A percentile compares a stretch with the other conserved stretches of the same genome.
Evolutionary conservation across 2,888 invertebrate species (phyloP).

Genomic region (Notocelia uddmanniana): DNA sequence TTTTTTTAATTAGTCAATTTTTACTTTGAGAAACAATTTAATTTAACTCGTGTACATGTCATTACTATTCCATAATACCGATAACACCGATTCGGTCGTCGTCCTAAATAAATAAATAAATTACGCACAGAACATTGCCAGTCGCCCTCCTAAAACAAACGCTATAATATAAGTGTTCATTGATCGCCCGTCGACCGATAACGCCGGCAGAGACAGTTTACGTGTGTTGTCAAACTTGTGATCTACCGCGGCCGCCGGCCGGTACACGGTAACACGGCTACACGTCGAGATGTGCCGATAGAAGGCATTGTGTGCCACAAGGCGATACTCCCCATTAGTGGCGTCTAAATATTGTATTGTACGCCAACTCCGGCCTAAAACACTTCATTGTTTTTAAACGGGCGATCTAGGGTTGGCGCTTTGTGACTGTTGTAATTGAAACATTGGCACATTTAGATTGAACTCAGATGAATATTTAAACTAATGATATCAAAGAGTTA

Average conservation of each 20-base stretch:
- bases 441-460: not conserved
- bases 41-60: too few relatives aligned
- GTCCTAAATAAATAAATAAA: not conserved
- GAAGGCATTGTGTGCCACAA: constrained; percentile 67
- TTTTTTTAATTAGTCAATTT: too few relatives aligned
- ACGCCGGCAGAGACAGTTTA: constrained; percentile 34
- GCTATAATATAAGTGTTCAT: constrained; percentile 8
- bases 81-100: too few relatives aligned
- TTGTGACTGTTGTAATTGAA: not conserved
- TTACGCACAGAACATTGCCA: constrained; percentile 6
- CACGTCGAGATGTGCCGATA: constrained; percentile 63
- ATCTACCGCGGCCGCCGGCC: constrained; percentile 40
- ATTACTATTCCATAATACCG: too few relatives aligned
- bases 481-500: not conserved
- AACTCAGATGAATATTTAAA: not conserved
- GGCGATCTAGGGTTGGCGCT: constrained; percentile 48
- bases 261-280: constrained; percentile 42
- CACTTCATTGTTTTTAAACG: constrained; percentile 72
- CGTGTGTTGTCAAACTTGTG: constrained; percentile 44
- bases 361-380: constrained; percentile 62
- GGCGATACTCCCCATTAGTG: constrained; percentile 72
- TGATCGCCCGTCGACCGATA: constrained; percentile 30
- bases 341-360: constrained; percentile 72
- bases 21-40: too few relatives aligned
- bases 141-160: constrained; percentile 4